These are phyloP conservation scores for Zaprionus vittiger DNA, from an alignment of 1,140 invertebrate genomes.

Conservation along the genomic window DNA sequence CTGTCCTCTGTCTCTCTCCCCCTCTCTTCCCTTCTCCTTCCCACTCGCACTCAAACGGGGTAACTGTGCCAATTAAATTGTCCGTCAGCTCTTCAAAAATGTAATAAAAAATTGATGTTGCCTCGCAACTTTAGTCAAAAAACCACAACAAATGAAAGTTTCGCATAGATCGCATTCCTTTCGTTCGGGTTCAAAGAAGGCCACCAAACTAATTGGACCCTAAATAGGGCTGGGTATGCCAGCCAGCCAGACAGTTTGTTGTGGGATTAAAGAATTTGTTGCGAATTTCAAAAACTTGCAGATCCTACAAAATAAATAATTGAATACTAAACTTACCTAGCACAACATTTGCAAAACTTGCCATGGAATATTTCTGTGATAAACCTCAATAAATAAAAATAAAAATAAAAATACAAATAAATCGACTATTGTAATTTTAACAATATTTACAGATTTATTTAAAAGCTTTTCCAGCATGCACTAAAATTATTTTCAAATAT, in stretches of 20 bases:
- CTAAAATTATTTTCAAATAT: not conserved
- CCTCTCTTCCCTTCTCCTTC: too few species aligned
- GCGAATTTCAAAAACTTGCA: not conserved
- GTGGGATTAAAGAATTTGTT: not conserved
- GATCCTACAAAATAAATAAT: too few species aligned
- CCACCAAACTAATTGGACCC: not conserved
- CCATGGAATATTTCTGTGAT: not conserved
- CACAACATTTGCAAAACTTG: not conserved
- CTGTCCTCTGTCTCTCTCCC: not conserved
- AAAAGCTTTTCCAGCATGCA: not conserved
- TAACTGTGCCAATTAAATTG: slow-evolving; percentile 19
- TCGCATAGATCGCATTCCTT: slow-evolving; percentile 3
- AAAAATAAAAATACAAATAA: not conserved
- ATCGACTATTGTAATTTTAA: not conserved
- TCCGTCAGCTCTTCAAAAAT: slow-evolving; percentile 13
- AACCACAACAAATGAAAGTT: slow-evolving; percentile 37
- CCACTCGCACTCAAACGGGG: not conserved
- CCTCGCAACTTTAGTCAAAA: not conserved
- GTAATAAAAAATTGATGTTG: slow-evolving; percentile 4
- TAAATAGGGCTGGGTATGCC: not conserved
- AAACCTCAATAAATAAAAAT: not conserved
- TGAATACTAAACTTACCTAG: too few species aligned
- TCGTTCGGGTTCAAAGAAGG: slow-evolving; percentile 5
- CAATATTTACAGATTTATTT: slow-evolving; percentile 7
- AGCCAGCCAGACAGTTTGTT: not conserved